These are phyloP conservation scores for Watsonalla cultraria DNA, from an alignment of 2,888 invertebrate species.

Conservation along the genomic window DNA sequence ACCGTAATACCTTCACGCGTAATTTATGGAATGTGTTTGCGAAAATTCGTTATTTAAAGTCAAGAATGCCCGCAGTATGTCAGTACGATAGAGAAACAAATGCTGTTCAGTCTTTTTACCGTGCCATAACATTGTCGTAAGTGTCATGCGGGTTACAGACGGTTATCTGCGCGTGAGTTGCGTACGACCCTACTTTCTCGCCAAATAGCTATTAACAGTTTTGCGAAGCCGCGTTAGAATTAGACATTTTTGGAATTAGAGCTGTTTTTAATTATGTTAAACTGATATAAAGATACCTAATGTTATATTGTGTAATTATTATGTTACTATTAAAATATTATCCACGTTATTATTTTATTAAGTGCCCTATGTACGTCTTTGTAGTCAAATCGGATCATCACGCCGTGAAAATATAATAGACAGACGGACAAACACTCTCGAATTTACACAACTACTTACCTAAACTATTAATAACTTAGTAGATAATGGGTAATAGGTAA, in stretches of 20 bases:
- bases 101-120: conserved; percentile 1
- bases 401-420: too few relatives aligned
- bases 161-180: conserved; percentile 31
- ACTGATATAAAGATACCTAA: too few relatives aligned
- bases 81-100: conserved; percentile 2
- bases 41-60: background rate
- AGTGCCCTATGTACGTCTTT: too few relatives aligned
- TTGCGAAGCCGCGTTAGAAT: too few relatives aligned
- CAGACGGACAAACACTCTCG: too few relatives aligned
- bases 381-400: too few relatives aligned
- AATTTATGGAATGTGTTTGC: background rate
- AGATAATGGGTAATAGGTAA: too few relatives aligned
- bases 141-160: conserved; percentile 49
- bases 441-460: too few relatives aligned
- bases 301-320: too few relatives aligned
- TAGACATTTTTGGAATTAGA: background rate
- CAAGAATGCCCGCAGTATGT: conserved; percentile 3
- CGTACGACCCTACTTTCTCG: conserved; percentile 50
- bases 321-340: too few relatives aligned
- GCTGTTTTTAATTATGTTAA: background rate
- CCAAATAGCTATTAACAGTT: conserved; percentile 16
- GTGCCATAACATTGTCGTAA: conserved; percentile 22
- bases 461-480: too few relatives aligned
- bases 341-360: too few relatives aligned
- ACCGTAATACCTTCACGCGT: background rate